Base-by-base conservation (phyloP, 2,797 vertebrate species). In the Philypnodon macrostomus region DNA sequence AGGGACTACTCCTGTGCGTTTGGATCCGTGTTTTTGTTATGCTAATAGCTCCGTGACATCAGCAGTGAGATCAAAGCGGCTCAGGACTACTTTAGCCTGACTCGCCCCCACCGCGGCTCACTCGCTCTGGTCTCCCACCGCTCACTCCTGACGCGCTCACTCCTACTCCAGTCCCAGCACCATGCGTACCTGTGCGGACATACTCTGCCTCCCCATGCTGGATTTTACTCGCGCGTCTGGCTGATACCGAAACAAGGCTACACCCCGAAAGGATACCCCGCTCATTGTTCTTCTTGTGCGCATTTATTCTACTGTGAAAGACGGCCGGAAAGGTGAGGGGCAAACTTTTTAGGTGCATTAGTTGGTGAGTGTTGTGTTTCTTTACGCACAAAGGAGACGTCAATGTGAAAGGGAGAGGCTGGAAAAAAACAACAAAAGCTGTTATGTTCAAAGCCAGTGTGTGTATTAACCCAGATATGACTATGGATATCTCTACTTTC, bases 41-140 rank as follows among this genome's bases (percentile, higher is more conserved):
- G 93, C 86, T 91, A 94, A 95, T 95, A 7, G 46, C 0, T 63
- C 54, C 73, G 82, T 95, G 93, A 95, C 93, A 92, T 95, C 93
- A 94, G 67, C 88, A 72, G 80, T 63, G 89, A 87, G 89, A 91
- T 93, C 88, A 92, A 93, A 92, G 91, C 69, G 27, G 74, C 74
- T 58, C 84, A 65, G 82, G 70, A 68, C 77, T 80, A 83, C 79
- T 90, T 94, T 90, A 93, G 89, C 90, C 77, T 23, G 65, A 75
- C 61, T 65, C 77, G 68, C 74, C 73, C 69, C 74, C 67, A 17
- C 58, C 38, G 63, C 51, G 56, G 38, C 73, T 69, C 69, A 80
- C 82, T 74, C 79, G 34, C 70, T 75, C 75, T 53, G 21, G 46
- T 47, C 74, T 44, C 6, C 57, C 33, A 48, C 27, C 27, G 1